Conservation (phyloP, 2,113 vertebrate species). For the Litocranius walleri region DNA sequence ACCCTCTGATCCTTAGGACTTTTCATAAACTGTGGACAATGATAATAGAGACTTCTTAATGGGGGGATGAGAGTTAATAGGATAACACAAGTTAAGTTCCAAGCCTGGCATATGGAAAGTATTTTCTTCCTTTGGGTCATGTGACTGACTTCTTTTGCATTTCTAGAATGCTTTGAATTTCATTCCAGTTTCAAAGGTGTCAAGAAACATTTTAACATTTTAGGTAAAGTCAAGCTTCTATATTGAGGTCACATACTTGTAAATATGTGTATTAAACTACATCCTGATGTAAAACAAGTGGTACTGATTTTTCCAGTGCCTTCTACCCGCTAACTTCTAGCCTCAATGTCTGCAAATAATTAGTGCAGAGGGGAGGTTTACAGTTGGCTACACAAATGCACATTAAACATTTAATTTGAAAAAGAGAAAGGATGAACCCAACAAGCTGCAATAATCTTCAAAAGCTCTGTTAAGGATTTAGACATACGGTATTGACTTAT, state of each 20-base stretch:
- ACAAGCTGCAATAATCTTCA: constrained; percentile 39
- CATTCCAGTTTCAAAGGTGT: constrained; percentile 39
- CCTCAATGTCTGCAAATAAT: constrained; percentile 48
- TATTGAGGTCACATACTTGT: constrained; percentile 1
- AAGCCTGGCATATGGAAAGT: not conserved
- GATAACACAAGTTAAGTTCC: not conserved
- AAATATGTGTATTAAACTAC: constrained; percentile 7
- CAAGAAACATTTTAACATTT: constrained; percentile 24
- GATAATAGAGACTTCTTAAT: not conserved
- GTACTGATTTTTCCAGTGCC: not conserved
- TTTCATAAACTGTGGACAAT: not conserved
- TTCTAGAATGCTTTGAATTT: not conserved
- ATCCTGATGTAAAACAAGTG: constrained; percentile 4
- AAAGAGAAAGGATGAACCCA: constrained; percentile 25
- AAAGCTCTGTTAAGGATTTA: not conserved
- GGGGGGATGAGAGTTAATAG: not conserved
- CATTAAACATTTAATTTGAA: constrained; percentile 37
- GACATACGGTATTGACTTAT: not conserved
- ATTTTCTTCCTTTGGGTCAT: not conserved
- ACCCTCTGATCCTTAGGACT: not conserved
- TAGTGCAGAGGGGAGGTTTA: constrained; percentile 29
- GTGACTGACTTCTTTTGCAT: not conserved
- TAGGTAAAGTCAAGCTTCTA: constrained; percentile 26
- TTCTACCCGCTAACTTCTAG: not conserved
- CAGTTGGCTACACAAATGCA: constrained; percentile 27